Base-by-base conservation (phyloP, 2,113 vertebrate genomes). In the Hypomesus transpacificus region DNA sequence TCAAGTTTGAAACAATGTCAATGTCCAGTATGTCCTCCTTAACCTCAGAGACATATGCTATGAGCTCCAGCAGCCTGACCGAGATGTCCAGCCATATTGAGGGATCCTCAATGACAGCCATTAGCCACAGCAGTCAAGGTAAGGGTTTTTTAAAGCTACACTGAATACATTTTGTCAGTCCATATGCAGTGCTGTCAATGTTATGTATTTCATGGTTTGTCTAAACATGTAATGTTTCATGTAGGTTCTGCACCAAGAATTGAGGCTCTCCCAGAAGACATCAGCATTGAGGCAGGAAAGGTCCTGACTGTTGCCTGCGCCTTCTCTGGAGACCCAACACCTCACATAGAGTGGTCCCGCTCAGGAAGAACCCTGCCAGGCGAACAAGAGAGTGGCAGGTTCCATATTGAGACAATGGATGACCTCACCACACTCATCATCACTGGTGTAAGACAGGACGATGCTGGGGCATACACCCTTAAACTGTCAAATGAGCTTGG, bases 401-500 rank as follows among this genome's bases (percentile, higher is more conserved):
- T 99, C 91, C 96, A 98, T 74, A 93, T 98, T 13, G 96, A 99
- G 87, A 98, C 95, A 66, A 91, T 92, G 3, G 96, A 98, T 77
- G 96, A 99, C 86, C 87, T 99, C 77, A 98, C 96, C 60, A 98
- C 96, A 13, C 91, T 99, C 63, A 96, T 97, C 87, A 99, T 99
- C 88, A 97, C 93, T 65, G 91, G 94, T 22, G 93, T 98, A 70
- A 95, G 92, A 87, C 91, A 92, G 85, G 94, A 95, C 4, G 97
- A 99, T 0, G 93, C 94, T 57, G 97, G 97, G 80, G 89, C 92
- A 73, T 98, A 98, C 67, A 97, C 95, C 58, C 92, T 99, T 20
- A 95, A 92, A 84, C 93, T 99, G 87, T 94, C 93, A 81, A 99
- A 97, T 66, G 92, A 95, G 84, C 94, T 96, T 56, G 97, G 97